Percentiles rank a stretch among this genome's conserved stretches.
phyloP scores from a whole-genome alignment of 2,797 vertebrate species.

The Vireo griseus region DNA sequence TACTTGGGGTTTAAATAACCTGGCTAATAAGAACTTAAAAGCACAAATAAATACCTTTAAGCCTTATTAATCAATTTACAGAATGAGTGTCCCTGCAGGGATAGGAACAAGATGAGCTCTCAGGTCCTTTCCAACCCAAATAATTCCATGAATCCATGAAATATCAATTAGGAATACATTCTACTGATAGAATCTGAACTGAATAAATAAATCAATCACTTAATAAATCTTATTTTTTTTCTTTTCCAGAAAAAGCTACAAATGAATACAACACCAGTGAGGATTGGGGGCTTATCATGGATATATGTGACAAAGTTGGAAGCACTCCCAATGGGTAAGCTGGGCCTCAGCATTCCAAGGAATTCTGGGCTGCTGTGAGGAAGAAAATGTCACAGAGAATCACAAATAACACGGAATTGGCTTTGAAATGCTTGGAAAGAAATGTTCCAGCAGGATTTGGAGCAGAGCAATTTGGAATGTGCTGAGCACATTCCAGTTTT shows the following conservation, averaged over 20 bases:
- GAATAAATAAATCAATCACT: not conserved
- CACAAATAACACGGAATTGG: accelerated
- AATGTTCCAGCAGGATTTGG: not conserved
- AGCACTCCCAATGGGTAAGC: slow-evolving; percentile 90
- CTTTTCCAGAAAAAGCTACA: slow-evolving; percentile 88
- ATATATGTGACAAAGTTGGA: slow-evolving; percentile 93
- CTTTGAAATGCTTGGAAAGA: not conserved
- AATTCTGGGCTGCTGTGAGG: not conserved
- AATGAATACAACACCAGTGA: slow-evolving; percentile 93
- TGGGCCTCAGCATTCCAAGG: accelerated
- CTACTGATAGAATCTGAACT: not conserved
- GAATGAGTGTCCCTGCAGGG: not conserved
- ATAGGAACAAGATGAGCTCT: not conserved
- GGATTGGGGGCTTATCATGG: slow-evolving; percentile 96
- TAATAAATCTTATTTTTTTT: not conserved
- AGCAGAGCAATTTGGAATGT: not conserved
- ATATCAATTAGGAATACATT: not conserved
- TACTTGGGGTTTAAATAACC: not conserved
- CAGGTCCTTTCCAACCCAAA: not conserved
- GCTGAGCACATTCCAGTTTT: not conserved
- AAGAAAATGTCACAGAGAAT: not conserved
- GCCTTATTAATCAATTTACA: not conserved
- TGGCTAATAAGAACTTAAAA: not conserved
- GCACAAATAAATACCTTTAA: not conserved
- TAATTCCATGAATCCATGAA: not conserved